A percentile compares a stretch with the other conserved stretches of the same genome.
phyloP scores from a whole-genome alignment of 2,888 invertebrate genomes.

The Melanargia galathea region DNA sequence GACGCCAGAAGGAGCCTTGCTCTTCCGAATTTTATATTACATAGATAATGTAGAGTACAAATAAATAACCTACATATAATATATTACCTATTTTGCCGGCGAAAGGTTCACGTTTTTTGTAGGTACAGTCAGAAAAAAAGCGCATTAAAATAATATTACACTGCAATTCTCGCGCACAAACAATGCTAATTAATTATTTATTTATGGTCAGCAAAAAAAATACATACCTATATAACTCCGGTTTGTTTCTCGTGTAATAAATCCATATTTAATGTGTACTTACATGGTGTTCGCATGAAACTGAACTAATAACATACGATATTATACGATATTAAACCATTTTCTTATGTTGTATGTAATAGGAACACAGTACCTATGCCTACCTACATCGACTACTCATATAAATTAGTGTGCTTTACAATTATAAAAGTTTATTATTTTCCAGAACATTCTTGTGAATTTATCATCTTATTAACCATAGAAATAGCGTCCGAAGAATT shows the following conservation, averaged over 20 bases:
- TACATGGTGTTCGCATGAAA: slow-evolving; percentile 1
- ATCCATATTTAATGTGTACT: background rate
- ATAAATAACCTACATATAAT: no score
- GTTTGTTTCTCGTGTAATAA: slow-evolving; percentile 1
- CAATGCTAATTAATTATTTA: slow-evolving; percentile 12
- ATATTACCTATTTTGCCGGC: background rate
- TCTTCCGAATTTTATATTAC: no score
- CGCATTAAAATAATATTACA: background rate
- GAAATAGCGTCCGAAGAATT: no score
- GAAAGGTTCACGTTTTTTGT: background rate
- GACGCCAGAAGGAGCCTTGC: no score
- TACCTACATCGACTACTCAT: background rate
- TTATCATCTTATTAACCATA: no score
- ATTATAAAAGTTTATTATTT: background rate
- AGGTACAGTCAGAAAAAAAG: background rate
- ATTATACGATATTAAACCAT: background rate
- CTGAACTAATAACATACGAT: slow-evolving; percentile 6
- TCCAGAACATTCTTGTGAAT: background rate
- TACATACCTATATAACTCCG: no score
- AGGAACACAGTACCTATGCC: no score
- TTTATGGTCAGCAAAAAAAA: slow-evolving; percentile 9
- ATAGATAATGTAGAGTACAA: no score
- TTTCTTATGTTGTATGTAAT: background rate
- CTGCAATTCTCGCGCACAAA: background rate
- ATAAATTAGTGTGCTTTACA: background rate